Evolutionary conservation across 2,113 vertebrate genomes (phyloP).

Genomic region (Centropristis striata): DNA sequence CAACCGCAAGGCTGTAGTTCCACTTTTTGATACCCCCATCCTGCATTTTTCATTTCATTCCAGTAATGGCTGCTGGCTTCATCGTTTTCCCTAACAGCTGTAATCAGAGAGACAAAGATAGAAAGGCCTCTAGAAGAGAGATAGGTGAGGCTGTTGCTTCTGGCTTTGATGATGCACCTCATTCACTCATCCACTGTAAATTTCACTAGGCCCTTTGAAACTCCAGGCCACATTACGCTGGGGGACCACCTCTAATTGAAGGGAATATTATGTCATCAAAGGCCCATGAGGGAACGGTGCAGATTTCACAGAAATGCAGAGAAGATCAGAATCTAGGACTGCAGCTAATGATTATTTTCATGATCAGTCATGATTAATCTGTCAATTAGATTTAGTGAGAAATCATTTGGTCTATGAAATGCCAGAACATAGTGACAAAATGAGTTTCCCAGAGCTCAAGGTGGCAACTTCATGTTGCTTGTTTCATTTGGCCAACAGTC

Average conservation of each 20-base stretch:
- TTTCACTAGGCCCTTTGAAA: slow-evolving; percentile 45
- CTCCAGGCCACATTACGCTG: slow-evolving; percentile 18
- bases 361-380: background rate
- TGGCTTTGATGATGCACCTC: slow-evolving; percentile 40
- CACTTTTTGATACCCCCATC: background rate
- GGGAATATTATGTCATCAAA: slow-evolving; percentile 35
- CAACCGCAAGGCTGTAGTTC: too few species aligned
- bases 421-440: background rate
- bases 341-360: background rate
- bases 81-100: slow-evolving; percentile 15
- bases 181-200: slow-evolving; percentile 25
- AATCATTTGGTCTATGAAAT: background rate
- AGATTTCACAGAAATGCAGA: slow-evolving; percentile 8
- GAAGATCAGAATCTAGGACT: background rate
- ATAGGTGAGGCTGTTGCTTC: slow-evolving; percentile 7
- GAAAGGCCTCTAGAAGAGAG: slow-evolving; percentile 6
- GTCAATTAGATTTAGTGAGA: background rate
- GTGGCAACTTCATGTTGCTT: background rate
- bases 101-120: slow-evolving; percentile 26
- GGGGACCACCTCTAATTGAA: slow-evolving; percentile 33
- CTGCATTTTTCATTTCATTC: slow-evolving; percentile 12
- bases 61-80: slow-evolving; percentile 13
- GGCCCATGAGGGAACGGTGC: background rate
- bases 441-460: background rate
- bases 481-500: background rate